Evolutionary conservation across 2,113 vertebrate genomes (phyloP), one percentile per base, ranked within the genome.

Genomic region (Pygoscelis antarcticus): DNA sequence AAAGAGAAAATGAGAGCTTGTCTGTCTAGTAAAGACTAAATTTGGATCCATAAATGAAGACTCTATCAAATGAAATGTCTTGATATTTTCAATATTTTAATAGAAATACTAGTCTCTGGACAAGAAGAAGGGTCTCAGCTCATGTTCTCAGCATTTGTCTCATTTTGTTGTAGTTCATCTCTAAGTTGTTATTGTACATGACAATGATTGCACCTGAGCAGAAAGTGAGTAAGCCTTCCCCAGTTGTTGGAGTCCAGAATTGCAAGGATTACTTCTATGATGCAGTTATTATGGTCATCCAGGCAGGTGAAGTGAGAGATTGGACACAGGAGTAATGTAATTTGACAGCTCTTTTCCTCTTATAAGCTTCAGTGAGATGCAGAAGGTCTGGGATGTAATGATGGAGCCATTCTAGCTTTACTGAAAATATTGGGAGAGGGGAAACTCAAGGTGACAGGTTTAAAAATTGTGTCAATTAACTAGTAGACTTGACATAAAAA

Each of bases 391-490:
- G 8, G 14, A 2, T 88, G n/a, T 51, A 81, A 75, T 51, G 61
- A 26, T 79, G 40, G 60, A 94, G 60, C 61, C 70, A 80, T 84
- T 89, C 74, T 51, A 96, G 42, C 66, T 80, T 91, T 64, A 89
- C 65, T 91, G 84, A 95, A 93, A 93, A 82, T 71, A 81, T 19
- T 55, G 25, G 74, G 47, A 69, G 21, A 90, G 15, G 16, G 30
- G 76, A 91, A 90, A 94, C 55, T 49, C 20, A n/a, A 90, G 78
- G 78, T 95, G 92, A 95, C 82, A 75, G 88, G 77, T 96, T 91
- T 95, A 38, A 95, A 97, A 97, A 95, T 68, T 88, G 83, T 93
- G 93, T 96, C 82, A 95, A 90, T 96, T 97, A 96, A 64, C 49
- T 62, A 86, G 81, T 22, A 90, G 80, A 44, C 83, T 90, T 94